Conservation (phyloP, 2,113 vertebrate genomes). For the Callopanchax toddi region DNA sequence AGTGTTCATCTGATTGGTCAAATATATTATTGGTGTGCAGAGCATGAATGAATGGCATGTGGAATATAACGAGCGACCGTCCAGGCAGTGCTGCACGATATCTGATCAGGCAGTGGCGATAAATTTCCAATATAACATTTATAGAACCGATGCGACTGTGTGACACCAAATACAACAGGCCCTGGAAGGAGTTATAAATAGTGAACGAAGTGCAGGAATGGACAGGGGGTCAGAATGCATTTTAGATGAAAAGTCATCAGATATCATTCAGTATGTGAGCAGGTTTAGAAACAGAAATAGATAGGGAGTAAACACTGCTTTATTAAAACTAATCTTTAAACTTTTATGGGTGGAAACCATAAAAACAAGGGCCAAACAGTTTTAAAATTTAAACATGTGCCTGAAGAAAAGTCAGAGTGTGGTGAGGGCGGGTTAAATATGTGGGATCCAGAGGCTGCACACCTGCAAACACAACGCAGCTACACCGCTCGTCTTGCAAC, state of each 20-base stretch:
- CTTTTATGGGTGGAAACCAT: no score
- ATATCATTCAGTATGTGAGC: background rate
- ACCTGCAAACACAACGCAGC: constrained; percentile 19
- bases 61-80: no score
- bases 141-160: background rate
- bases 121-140: background rate
- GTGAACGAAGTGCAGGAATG: background rate
- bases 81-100: no score
- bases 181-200: background rate
- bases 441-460: constrained; percentile 1
- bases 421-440: constrained; percentile 15
- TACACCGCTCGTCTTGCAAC: constrained; percentile 16
- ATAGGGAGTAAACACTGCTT: background rate
- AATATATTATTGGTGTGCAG: no score
- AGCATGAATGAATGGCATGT: no score
- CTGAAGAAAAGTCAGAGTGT: constrained; percentile 16
- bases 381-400: background rate
- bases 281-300: background rate
- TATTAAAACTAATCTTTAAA: background rate
- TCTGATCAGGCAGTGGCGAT: no score
- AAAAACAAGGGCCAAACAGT: background rate
- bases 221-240: background rate
- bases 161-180: background rate
- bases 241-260: background rate
- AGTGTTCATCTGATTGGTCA: no score